Evolutionary conservation across 2,113 vertebrate species (phyloP), one percentile per base, ranked within the genome.

Genomic region (Acinonyx jubatus): DNA sequence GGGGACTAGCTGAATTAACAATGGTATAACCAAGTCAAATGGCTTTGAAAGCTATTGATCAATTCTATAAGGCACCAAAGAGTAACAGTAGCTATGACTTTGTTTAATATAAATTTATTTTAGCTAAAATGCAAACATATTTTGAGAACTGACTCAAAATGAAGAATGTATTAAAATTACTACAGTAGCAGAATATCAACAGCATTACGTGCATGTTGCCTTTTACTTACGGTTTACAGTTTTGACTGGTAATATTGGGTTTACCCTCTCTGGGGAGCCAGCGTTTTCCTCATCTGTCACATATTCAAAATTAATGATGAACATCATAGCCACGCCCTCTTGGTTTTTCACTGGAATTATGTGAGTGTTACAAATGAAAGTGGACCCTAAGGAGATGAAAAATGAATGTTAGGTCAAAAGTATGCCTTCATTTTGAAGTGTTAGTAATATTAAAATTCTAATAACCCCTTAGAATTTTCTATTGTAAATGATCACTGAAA

Each of bases 341-440:
- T 99, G 99, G 69, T 99, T 99, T 99, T 99, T 99, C 98, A 99
- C 99, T 27, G 99, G 99, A 98, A 99, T 99, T 97, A 99, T 98
- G 98, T 99, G 99, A 97, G 99, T 99, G 97, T 99, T 99, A 98
- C 99, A 99, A 98, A 99, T 99, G 98, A 99, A 99, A 96, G 99
- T 99, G 36, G 99, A 99, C 14, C 99, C 99, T 99, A 92, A 33
- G 94, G 33, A 98, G 84, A 97, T 66, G 89, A 87, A 97, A 97
- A 92, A 63, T 41, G 48, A 95, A 1, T 19, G 9, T 95, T 92
- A 95, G 69, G 68, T 94, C 1, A 96, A 79, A 94, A 89, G 91
- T 83, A 83, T 55, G 38, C 0, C 23, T 87, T 90, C 14, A 82
- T 82, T 95, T 91, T 45, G 19, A 73, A 74, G 10, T 82, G 14